Base-by-base conservation (phyloP, 2,888 invertebrate species). In the Tenthredo distinguenda region DNA sequence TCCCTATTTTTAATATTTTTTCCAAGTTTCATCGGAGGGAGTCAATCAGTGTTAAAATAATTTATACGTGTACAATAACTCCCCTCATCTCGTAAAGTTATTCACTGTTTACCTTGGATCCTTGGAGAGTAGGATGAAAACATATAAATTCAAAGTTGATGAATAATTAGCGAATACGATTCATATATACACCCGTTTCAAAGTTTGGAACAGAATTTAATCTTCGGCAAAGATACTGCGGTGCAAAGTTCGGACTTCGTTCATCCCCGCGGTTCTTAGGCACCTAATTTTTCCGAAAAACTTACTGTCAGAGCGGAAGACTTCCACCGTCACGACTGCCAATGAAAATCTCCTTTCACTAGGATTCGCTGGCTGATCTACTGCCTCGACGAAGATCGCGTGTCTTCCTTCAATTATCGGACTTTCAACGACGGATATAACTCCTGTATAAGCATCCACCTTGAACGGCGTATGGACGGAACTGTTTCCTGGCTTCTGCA, bases 241-340 rank as follows among this genome's bases (percentile, higher is more conserved):
- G 12, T 68, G 15, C 12, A 62, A 62, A 62, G 62, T 62, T 55
- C 7, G 6, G 62, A 21, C 62, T 62, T 10, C 10, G 12, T 62
- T 62, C 62, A 26, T 26, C 26, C 26, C 10, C 12, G 62, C 10
- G 26, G 62, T 3, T 26, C 55, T n/a, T 7, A n/a, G 7, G 55
- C n/a, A n/a, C 55, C n/a, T n/a, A 34, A 4, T 21, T 37, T 79
- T n/a, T 74, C 3, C 9, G 47, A 15, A 26, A 40, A 72, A 85
- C 89, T 89, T 94, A 87, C 92, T 90, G 26, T 93, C 94, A 31
- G 94, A 93, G 85, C 95, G 95, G 82, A 95, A 95, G 0, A 97
- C 97, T 89, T 97, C 97, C 86, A 98, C 95, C 26, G 97, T 97
- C 7, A 98, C 97, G n/a, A 98, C 97, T 7, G 98, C 97, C 86